Percentiles rank a stretch among this genome's conserved stretches.
These are phyloP conservation scores for Eurypyga helias DNA, from an alignment of 2,113 vertebrate genomes.

Conservation along the genomic window DNA sequence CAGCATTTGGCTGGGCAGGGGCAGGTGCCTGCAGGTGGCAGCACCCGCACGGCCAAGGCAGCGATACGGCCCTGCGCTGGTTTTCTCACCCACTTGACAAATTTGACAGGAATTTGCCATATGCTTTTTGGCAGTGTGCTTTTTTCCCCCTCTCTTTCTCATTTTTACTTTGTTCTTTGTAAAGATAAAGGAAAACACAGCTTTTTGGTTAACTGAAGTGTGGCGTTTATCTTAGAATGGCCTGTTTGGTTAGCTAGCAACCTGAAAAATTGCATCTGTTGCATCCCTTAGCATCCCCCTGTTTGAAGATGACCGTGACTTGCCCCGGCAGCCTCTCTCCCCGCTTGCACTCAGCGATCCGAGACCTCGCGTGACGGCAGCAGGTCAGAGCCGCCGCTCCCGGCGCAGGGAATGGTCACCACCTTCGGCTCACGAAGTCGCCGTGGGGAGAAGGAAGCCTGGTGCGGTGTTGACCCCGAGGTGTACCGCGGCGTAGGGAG, in stretches of 20 bases:
- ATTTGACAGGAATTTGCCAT: background rate
- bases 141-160: background rate
- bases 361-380: background rate
- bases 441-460: background rate
- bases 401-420: accelerated
- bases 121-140: accelerated
- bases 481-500: accelerated
- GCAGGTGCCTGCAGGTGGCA: slow-evolving; percentile 36
- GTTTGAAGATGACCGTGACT: background rate
- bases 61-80: accelerated
- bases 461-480: background rate
- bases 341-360: accelerated
- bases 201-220: background rate
- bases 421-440: background rate
- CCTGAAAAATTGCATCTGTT: background rate
- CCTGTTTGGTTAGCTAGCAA: too few relatives aligned
- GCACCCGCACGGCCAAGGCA: background rate
- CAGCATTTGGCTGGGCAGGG: background rate
- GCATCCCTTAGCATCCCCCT: too few relatives aligned
- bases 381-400: background rate
- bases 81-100: background rate
- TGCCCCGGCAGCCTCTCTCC: background rate
- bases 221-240: background rate
- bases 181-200: background rate
- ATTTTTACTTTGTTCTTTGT: background rate